phyloP scores from a whole-genome alignment of 2,797 vertebrate species.

The Oophaga sylvatica region DNA sequence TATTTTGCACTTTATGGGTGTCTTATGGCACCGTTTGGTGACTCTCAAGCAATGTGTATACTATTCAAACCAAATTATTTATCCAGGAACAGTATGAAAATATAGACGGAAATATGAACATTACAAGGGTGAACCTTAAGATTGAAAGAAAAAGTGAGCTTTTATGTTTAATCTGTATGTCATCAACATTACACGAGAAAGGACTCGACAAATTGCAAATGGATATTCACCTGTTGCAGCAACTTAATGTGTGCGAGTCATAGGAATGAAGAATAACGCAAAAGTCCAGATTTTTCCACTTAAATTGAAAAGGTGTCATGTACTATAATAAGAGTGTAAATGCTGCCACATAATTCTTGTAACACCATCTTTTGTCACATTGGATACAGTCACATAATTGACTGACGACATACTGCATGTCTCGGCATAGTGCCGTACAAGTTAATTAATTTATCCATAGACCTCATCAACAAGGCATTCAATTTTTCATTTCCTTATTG shows the following conservation, averaged over 20 bases:
- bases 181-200: neutral
- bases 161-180: neutral
- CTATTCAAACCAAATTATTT: too few relatives aligned
- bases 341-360: neutral
- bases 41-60: too few relatives aligned
- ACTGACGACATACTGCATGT: neutral
- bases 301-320: neutral
- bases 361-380: neutral
- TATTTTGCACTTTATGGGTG: too few relatives aligned
- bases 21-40: too few relatives aligned
- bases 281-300: neutral
- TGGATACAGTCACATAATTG: neutral
- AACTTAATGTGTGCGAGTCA: neutral
- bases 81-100: too few relatives aligned
- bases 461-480: constrained; percentile 22
- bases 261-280: neutral
- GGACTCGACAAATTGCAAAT: neutral
- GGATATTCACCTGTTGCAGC: neutral
- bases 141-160: too few relatives aligned
- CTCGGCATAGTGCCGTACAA: neutral
- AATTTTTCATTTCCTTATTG: constrained; percentile 30
- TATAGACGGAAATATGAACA: too few relatives aligned
- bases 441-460: constrained; percentile 8
- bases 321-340: neutral
- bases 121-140: too few relatives aligned